phyloP scores from a whole-genome alignment of 2,888 invertebrate species.

The Vanessa cardui region DNA sequence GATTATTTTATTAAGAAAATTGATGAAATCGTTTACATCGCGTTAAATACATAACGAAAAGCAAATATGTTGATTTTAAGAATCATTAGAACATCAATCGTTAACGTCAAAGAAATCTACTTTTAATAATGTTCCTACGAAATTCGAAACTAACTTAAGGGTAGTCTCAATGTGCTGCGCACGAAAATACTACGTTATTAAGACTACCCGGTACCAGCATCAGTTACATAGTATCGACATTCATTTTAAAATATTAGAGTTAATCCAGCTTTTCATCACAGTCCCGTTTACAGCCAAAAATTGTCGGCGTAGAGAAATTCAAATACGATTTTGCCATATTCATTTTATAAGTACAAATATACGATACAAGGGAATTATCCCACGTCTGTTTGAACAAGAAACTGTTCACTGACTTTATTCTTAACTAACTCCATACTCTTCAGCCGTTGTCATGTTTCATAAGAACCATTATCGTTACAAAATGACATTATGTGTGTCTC shows the following conservation, averaged over 20 bases:
- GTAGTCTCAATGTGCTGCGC: conserved; percentile 31
- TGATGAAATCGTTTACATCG: background rate
- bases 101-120: conserved; percentile 1
- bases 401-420: background rate
- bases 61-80: background rate
- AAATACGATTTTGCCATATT: conserved; percentile 8
- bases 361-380: background rate
- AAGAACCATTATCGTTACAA: conserved; percentile 34
- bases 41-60: no score
- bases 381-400: background rate
- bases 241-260: background rate
- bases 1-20: background rate
- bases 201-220: conserved; percentile 22
- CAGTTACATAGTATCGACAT: background rate
- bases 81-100: background rate
- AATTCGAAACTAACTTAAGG: conserved; percentile 25
- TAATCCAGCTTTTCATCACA: conserved; percentile 9
- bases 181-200: conserved; percentile 15
- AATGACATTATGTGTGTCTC: conserved; percentile 32
- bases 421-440: background rate
- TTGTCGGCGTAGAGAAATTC: background rate
- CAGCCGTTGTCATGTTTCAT: conserved; percentile 1
- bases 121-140: background rate
- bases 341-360: background rate
- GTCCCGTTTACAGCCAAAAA: background rate